Base-by-base conservation (phyloP, 2,888 invertebrate genomes). In the Eilema caniola region DNA sequence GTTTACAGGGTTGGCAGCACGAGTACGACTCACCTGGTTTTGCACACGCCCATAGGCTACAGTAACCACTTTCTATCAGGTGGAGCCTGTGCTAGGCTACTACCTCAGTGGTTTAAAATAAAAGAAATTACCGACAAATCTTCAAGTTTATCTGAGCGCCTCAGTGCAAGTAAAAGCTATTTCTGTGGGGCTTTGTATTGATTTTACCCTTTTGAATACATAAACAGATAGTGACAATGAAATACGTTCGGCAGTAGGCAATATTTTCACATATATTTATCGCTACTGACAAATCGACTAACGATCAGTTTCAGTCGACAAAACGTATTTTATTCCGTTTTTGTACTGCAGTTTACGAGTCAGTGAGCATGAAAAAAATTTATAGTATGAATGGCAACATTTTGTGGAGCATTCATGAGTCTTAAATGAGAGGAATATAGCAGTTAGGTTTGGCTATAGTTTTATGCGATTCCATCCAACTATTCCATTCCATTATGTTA, bases 271-370 rank as follows among this genome's bases (percentile, higher is more conserved):
- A 72, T 76, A 67, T 71, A 76, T 79, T 72, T 77, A 77, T 81
- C 71, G 62, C 65, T 28, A 56, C 59, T 77, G 71, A 79, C 68
- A 82, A 79, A 82, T 78, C 75, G 79, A 41, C 53, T 56, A 72
- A 73, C 82, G 74, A 82, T 84, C 76, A 72, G 71, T 76, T 75
- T 67, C 76, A 80, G 75, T 66, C 74, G 31, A 71, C 70, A 62
- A 62, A n/a, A 60, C 67, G 53, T 70, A 75, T 76, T 77, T 72
- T 63, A 73, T 75, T 68, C 57, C 67, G 66, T 68, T 76, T 77
- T 66, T 83, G 69, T 72, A 71, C 67, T 80, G 74, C 75, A 77
- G 67, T 83, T 77, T 77, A 79, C 73, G 70, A 75, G 67, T 66
- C 70, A 67, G 24, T 62, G 69, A 63, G 24, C 8, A 62, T 67